phyloP scores from a whole-genome alignment of 2,113 vertebrate genomes.

The Poeciliopsis turrubarensis region DNA sequence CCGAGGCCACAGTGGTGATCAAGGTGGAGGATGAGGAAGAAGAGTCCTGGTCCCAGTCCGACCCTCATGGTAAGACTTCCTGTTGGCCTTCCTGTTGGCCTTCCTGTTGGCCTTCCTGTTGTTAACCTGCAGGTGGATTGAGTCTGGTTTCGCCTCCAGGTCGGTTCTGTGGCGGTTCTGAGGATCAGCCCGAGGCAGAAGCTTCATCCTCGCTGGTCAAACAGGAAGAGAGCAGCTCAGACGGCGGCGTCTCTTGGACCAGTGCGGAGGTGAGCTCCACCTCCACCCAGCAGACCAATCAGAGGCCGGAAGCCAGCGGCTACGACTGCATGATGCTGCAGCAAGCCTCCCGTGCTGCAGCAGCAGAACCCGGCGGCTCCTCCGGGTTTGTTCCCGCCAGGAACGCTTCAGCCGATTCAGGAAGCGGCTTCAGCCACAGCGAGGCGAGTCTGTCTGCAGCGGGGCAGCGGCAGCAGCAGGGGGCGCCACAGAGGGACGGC shows the following conservation, averaged over 20 bases:
- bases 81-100: no score
- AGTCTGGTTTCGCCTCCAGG: constrained; percentile 6
- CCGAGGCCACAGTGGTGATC: constrained; percentile 21
- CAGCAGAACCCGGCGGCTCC: constrained; percentile 39
- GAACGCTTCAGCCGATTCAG: neutral
- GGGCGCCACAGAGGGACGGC: constrained; percentile 36
- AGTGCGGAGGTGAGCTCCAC: constrained; percentile 33
- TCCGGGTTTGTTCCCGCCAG: neutral
- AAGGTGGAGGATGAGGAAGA: constrained; percentile 62
- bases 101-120: no score
- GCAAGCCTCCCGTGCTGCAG: constrained; percentile 31
- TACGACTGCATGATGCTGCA: constrained; percentile 41
- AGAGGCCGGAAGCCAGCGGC: constrained; percentile 9
- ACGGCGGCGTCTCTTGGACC: constrained; percentile 26
- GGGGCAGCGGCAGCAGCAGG: constrained; percentile 35
- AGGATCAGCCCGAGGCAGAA: constrained; percentile 5
- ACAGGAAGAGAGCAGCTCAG: constrained; percentile 44
- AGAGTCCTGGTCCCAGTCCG: constrained; percentile 43
- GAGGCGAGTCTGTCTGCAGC: constrained; percentile 8
- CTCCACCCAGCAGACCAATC: constrained; percentile 18
- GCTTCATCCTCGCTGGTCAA: constrained; percentile 31
- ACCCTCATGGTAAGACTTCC: constrained; percentile 33
- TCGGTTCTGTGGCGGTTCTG: neutral
- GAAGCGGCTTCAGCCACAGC: neutral
- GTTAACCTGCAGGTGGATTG: no score